Conservation (phyloP, 2,113 vertebrate species). For the Bubo blakistoni region DNA sequence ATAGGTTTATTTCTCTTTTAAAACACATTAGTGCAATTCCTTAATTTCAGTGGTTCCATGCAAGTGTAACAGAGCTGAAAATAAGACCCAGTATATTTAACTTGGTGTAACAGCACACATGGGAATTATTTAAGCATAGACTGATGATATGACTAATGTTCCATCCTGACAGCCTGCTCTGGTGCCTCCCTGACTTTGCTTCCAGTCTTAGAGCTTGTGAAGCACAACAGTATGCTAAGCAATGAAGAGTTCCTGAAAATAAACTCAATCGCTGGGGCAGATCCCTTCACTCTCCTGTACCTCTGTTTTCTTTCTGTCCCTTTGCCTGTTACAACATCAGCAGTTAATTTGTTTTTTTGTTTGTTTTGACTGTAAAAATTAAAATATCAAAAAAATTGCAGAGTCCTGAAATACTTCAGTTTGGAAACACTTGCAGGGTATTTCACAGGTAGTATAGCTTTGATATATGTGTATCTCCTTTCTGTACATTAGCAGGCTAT, state of each 20-base stretch:
- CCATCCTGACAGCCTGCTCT: neutral
- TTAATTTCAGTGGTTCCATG: neutral
- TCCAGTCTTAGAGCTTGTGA: neutral
- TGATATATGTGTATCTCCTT: neutral
- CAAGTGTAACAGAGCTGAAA: neutral
- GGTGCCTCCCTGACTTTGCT: neutral
- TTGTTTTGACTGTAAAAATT: neutral
- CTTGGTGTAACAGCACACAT: neutral
- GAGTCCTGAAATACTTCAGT: neutral
- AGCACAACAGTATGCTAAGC: neutral
- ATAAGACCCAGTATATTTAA: neutral
- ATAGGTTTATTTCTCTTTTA: neutral
- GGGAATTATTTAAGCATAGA: neutral
- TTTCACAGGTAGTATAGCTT: neutral
- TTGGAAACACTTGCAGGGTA: neutral
- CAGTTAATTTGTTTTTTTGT: neutral
- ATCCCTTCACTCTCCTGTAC: neutral
- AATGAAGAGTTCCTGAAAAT: neutral
- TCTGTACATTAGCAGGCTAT: neutral
- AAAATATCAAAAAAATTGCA: neutral
- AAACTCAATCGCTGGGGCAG: neutral
- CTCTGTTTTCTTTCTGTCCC: neutral
- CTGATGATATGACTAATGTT: slow-evolving; percentile 1
- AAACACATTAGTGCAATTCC: neutral
- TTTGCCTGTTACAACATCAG: neutral